These are phyloP conservation scores for Pandemis heparana DNA, from an alignment of 2,888 invertebrate genomes.

Conservation along the genomic window DNA sequence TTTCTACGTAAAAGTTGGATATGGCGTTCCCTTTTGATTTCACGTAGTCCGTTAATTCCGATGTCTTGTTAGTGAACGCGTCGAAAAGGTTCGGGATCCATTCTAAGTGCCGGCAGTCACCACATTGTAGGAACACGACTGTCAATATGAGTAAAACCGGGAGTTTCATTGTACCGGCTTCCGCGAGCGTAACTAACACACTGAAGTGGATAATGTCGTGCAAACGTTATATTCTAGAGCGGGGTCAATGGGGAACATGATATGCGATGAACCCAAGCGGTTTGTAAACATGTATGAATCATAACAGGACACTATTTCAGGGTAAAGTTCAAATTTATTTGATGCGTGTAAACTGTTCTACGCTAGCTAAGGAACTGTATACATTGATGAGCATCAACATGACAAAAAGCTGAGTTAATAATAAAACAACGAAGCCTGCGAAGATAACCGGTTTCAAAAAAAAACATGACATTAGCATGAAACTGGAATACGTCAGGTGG, in stretches of 20 bases:
- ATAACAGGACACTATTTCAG: conserved; percentile 10
- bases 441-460: conserved; percentile 2
- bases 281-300: conserved; percentile 49
- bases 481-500: not conserved
- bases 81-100: conserved; percentile 73
- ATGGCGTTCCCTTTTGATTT: conserved; percentile 66
- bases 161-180: conserved; percentile 63
- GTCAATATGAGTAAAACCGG: conserved; percentile 58
- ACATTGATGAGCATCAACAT: not conserved
- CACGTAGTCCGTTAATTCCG: conserved; percentile 67
- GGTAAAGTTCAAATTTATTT: conserved; percentile 11
- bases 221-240: conserved; percentile 60
- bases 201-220: conserved; percentile 61
- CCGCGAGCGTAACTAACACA: conserved; percentile 49
- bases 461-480: not conserved
- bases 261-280: conserved; percentile 51
- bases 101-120: conserved; percentile 59
- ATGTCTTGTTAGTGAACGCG: conserved; percentile 67
- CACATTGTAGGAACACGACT: conserved; percentile 55
- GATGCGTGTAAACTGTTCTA: not conserved
- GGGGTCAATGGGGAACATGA: conserved; percentile 64
- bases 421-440: not conserved
- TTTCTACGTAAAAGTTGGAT: conserved; percentile 66
- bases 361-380: not conserved
- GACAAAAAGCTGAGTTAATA: not conserved